Conservation (phyloP, 2,888 invertebrate genomes). For the Parthenolecanium corni region DNA sequence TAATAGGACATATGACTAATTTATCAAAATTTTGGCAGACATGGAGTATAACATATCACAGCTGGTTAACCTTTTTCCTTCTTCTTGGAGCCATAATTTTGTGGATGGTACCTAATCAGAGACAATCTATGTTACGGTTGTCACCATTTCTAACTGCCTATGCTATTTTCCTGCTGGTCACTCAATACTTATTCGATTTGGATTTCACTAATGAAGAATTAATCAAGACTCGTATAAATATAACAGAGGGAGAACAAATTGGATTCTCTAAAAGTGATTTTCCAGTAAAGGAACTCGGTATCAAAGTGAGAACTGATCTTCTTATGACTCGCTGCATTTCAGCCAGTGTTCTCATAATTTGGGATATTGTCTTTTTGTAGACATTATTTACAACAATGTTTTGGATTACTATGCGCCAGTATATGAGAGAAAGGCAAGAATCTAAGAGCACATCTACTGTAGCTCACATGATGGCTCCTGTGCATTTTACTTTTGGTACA, state of each 20-base stretch:
- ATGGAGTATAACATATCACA: slow-evolving; percentile 98
- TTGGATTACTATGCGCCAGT: slow-evolving; percentile 88
- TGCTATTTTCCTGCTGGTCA: slow-evolving; percentile 70
- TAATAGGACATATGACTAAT: no score
- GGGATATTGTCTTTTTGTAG: slow-evolving; percentile 37
- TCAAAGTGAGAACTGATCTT: slow-evolving; percentile 43
- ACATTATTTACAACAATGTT: slow-evolving; percentile 84
- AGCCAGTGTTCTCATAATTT: no score
- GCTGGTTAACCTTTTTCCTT: slow-evolving; percentile 92
- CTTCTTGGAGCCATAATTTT: slow-evolving; percentile 87
- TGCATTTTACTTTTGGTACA: slow-evolving; percentile 63
- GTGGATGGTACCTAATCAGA: slow-evolving; percentile 92
- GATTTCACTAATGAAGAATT: slow-evolving; percentile 63
- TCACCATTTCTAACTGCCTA: slow-evolving; percentile 86
- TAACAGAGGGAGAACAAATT: slow-evolving; percentile 47
- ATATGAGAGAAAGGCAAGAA: slow-evolving; percentile 64
- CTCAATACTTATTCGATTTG: slow-evolving; percentile 70
- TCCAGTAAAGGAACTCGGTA: slow-evolving; percentile 50
- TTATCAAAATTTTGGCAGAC: slow-evolving; percentile 46
- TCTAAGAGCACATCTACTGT: slow-evolving; percentile 52
- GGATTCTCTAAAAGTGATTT: slow-evolving; percentile 67
- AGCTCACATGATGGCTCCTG: slow-evolving; percentile 64
- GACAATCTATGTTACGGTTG: slow-evolving; percentile 78
- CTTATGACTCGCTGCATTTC: no score
- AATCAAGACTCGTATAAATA: slow-evolving; percentile 41